Evolutionary conservation across 2,888 invertebrate species (phyloP), one percentile per base, ranked within the genome.

Genomic region (Temnothorax rugatulus): DNA sequence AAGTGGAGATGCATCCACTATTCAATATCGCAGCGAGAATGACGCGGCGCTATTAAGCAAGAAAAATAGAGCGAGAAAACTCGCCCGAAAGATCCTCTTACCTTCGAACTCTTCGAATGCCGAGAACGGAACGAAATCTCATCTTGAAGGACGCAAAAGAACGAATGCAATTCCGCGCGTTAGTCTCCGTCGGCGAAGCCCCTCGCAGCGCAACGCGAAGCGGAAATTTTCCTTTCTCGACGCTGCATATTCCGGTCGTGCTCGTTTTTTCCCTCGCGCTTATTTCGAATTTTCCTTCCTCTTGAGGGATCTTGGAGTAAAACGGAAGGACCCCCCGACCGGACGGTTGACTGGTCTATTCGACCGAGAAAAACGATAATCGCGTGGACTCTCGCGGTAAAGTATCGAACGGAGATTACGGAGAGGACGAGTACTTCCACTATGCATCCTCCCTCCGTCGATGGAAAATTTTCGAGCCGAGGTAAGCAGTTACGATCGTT

Each of bases 401-500:
- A 76, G 68, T 84, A 84, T 83, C 79, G 86, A 85, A 63, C 15
- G 69, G 64, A 7, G 59, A 61, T 44, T 52, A 71, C 59, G 54
- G 64, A 7, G 59, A 61, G 52, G 66, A 71, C 59, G 54, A 68
- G 83, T 77, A 84, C 69, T 61, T 81, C 73, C 83, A 81, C 79
- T 59, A 18, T 73, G 82, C 69, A 81, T 63, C 54, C 44, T 38
- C 29, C 68, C 59, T n/a, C 18, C 76, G 68, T 69, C 76, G 84
- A 84, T 79, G 73, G 86, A 86, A 88, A 87, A 81, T 81, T 86
- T 76, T 74, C 79, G 63, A 86, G 64, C 57, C 79, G 69, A 29
- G 84, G 84, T 75, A 76, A 88, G 83, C 87, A 84, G 86, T 84
- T 88, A 59, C 87, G 91, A 88, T 86, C 86, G 86, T 79, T 86